These are phyloP conservation scores for Lasioglossum leucozonium DNA, from an alignment of 2,888 invertebrate species.

Conservation along the genomic window DNA sequence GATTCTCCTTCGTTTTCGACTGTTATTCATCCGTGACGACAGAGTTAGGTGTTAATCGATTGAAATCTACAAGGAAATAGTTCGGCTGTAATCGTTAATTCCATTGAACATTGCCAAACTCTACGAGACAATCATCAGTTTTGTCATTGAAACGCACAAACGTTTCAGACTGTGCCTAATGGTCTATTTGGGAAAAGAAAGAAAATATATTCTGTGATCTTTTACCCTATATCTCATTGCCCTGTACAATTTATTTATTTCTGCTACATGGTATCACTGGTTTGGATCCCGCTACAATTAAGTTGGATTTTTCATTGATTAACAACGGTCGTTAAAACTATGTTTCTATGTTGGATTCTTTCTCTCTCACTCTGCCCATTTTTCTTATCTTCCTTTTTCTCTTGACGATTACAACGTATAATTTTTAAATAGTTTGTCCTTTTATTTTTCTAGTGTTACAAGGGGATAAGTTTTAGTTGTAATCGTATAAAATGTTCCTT, in stretches of 20 bases:
- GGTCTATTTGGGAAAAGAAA: not conserved
- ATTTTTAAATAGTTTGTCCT: constrained; percentile 28
- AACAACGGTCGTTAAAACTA: constrained; percentile 14
- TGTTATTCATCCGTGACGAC: not conserved
- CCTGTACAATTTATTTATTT: not conserved
- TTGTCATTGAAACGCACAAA: not conserved
- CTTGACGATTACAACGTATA: constrained; percentile 20
- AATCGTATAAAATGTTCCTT: constrained; percentile 26
- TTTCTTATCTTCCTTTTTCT: constrained; percentile 51
- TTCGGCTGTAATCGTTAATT: not conserved
- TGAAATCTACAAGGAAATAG: not conserved
- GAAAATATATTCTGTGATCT: constrained; percentile 11
- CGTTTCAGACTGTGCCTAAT: not conserved
- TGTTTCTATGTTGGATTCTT: constrained; percentile 51
- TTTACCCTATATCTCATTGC: constrained; percentile 2
- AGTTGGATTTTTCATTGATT: constrained; percentile 28
- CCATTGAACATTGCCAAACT: not conserved
- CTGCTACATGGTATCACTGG: not conserved
- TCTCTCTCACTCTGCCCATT: constrained; percentile 59
- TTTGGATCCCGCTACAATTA: constrained; percentile 29
- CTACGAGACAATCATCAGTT: not conserved
- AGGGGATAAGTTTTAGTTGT: constrained; percentile 35
- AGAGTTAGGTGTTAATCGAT: not conserved
- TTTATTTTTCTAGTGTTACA: constrained; percentile 39
- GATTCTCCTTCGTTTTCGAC: constrained; percentile 24